Conservation (phyloP, 2,888 invertebrate species). For the Megamerina dolium region DNA sequence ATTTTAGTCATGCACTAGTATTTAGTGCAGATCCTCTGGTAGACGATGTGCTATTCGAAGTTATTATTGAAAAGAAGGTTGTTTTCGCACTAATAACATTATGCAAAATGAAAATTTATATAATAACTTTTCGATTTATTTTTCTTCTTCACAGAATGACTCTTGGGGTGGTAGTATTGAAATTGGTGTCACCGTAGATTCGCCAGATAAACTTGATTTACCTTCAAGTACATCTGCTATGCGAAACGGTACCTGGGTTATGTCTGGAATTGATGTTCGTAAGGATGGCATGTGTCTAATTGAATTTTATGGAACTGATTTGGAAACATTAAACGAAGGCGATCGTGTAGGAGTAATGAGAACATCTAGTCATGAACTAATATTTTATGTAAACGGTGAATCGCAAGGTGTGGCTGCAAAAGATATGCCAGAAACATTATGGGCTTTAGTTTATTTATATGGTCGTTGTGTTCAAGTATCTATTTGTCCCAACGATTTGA, state of each 20-base stretch:
- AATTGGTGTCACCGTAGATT: constrained; percentile 66
- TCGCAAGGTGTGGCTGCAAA: constrained; percentile 80
- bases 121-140: neutral
- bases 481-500: constrained; percentile 35
- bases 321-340: constrained; percentile 76
- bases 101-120: too few species aligned
- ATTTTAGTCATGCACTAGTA: constrained; percentile 84
- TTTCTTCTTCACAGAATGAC: constrained; percentile 57
- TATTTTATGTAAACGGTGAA: constrained; percentile 83
- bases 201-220: constrained; percentile 62
- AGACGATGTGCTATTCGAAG: constrained; percentile 80
- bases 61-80: constrained; percentile 85
- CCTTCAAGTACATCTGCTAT: constrained; percentile 74
- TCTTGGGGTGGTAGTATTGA: constrained; percentile 74
- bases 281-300: constrained; percentile 77
- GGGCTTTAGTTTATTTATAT: constrained; percentile 74
- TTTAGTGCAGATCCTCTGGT: constrained; percentile 72
- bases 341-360: constrained; percentile 80
- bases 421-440: constrained; percentile 68
- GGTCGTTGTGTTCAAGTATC: constrained; percentile 79
- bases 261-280: constrained; percentile 80
- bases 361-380: constrained; percentile 72
- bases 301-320: constrained; percentile 78
- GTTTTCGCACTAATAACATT: too few species aligned
- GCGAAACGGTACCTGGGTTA: constrained; percentile 81